These are phyloP conservation scores for Xenopus borealis DNA, from an alignment of 2,113 vertebrate species.

Conservation along the genomic window DNA sequence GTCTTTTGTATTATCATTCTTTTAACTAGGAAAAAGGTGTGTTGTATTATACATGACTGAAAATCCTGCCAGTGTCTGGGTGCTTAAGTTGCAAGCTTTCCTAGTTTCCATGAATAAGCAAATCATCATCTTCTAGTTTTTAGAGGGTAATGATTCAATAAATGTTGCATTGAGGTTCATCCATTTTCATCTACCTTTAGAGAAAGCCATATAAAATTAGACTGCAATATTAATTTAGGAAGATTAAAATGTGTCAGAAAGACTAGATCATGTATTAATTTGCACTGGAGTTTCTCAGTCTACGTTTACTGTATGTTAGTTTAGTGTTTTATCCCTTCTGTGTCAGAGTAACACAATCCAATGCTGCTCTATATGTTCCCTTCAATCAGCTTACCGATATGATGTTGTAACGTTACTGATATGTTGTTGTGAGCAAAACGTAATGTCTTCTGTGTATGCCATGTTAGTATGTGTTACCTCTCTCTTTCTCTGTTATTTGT, in stretches of 20 bases:
- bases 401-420: conserved; percentile 55
- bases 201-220: conserved; percentile 77
- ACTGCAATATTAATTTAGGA: conserved; percentile 68
- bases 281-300: conserved; percentile 55
- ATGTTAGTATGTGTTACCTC: conserved; percentile 54
- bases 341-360: conserved; percentile 47
- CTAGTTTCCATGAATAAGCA: conserved; percentile 38
- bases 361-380: conserved; percentile 51
- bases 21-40: conserved; percentile 49
- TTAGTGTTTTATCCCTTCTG: conserved; percentile 45
- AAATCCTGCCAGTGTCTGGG: conserved; percentile 40
- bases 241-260: conserved; percentile 54
- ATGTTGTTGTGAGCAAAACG: conserved; percentile 73
- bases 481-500: conserved; percentile 66
- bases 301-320: conserved; percentile 52
- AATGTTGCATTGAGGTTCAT: conserved; percentile 55
- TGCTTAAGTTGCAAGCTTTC: conserved; percentile 42
- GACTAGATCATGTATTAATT: conserved; percentile 49
- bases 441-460: conserved; percentile 69
- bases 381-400: conserved; percentile 54
- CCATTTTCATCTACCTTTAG: conserved; percentile 62
- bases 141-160: conserved; percentile 46
- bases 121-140: conserved; percentile 48
- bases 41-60: conserved; percentile 40
- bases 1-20: conserved; percentile 39